Evolutionary conservation across 1,140 invertebrate species (phyloP), one percentile per base, ranked within the genome.

Genomic region (Plectrocnemia conspersa): DNA sequence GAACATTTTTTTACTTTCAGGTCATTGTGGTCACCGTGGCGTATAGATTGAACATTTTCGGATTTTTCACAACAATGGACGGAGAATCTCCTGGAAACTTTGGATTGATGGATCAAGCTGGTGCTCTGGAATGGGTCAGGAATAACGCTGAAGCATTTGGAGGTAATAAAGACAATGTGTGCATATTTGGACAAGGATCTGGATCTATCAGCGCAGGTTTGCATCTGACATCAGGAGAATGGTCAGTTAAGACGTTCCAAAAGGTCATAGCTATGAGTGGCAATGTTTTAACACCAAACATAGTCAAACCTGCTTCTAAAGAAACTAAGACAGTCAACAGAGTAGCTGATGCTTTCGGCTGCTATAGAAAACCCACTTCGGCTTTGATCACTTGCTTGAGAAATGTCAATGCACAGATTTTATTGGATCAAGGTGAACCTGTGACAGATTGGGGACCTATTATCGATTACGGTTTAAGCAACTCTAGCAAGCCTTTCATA

Each of bases 41-140:
- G 0, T 91, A 86, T 67, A 80, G 88, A 1, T 66, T 91, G 16
- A 88, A 86, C 64, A 86, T 90, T 45, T 84, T 97, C 59, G 93
- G 94, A n/a, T 98, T 95, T 71, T 84, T 97, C 62, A 87, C 87
- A 18, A 84, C 91, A 6, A 79, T 82, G 48, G 87, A 89, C 61
- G 80, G 82, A 3, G 85, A 91, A 65, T 84, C 88, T 1, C 83
- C 91, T 0, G 94, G 93, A 10, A 98, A 98, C 71, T 91, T 83
- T 63, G 95, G 93, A 0, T 72, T 97, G 61, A 80, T 91, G 73
- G 93, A 97, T 65, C 93, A 96, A 75, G 79, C 91, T 27, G 85
- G 91, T 4, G 89, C 91, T 0, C 68, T 95, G 21, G 79, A 82
- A 59, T 94, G 89, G 89, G 81, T 97, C 0, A 83, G 88, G 65